A percentile compares a stretch with the other conserved stretches of the same genome.
Evolutionary conservation across 2,113 vertebrate species (phyloP).

Genomic region (Phoenicopterus ruber): DNA sequence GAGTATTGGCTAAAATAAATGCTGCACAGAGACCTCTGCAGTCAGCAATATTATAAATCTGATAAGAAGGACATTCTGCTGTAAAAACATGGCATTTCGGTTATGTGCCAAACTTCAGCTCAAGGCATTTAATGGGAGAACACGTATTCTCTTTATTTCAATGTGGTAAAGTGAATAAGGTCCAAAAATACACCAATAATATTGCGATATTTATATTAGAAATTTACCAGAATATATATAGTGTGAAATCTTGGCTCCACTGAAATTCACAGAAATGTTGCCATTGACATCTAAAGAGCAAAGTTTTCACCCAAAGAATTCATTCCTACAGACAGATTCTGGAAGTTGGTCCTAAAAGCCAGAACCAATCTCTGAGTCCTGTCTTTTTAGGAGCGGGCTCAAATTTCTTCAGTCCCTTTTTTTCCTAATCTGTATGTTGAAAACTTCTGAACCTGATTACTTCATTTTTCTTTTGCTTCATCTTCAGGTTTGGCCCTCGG

Average conservation of each 20-base stretch:
- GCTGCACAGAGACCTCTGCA: not conserved
- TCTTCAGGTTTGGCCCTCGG: not conserved
- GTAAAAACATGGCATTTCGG: not conserved
- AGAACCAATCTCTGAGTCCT: not conserved
- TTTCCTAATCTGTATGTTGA: not conserved
- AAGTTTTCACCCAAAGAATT: not conserved
- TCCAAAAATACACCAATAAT: not conserved
- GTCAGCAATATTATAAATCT: not conserved
- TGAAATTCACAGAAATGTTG: not conserved
- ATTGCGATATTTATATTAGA: not conserved
- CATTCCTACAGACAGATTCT: not conserved
- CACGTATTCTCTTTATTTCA: not conserved
- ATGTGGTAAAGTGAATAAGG: not conserved
- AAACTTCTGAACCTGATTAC: not conserved
- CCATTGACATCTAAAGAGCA: not conserved
- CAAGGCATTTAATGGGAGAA: not conserved
- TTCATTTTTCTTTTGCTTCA: not conserved
- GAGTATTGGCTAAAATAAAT: slow-evolving; percentile 32
- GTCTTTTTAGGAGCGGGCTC: not conserved
- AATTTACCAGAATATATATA: not conserved
- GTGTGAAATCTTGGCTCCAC: not conserved
- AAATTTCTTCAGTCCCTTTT: not conserved
- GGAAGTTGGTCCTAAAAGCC: not conserved
- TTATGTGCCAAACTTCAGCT: not conserved
- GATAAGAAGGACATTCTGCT: not conserved